phyloP scores from a whole-genome alignment of 92 coral and sea anemone genomes.

The Muricea muricata region DNA sequence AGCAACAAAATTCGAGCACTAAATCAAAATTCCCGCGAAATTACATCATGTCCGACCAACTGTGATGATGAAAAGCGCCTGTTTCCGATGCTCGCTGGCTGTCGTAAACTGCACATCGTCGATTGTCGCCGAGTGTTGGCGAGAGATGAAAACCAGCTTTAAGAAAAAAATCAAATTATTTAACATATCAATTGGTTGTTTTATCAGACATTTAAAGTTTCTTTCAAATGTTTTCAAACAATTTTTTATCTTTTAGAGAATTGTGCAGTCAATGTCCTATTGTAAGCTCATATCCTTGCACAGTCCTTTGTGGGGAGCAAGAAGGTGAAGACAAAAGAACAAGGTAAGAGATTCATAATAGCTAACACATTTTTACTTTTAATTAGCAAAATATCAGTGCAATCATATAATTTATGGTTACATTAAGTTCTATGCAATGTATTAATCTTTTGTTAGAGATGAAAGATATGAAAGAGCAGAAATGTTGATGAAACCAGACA shows the following conservation, averaged over 20 bases:
- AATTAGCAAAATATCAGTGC: background rate
- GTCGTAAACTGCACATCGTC: background rate
- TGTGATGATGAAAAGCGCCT: constrained; percentile 18
- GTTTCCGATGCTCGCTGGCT: background rate
- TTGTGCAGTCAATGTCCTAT: background rate
- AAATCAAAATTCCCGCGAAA: too few relatives aligned
- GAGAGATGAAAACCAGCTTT: background rate
- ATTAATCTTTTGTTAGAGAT: background rate
- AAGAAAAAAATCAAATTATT: too few relatives aligned
- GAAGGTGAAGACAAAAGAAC: background rate
- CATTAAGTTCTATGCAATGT: background rate
- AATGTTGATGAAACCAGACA: background rate
- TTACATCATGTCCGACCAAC: too few relatives aligned
- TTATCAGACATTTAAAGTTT: background rate
- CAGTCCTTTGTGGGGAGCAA: background rate
- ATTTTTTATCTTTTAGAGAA: background rate
- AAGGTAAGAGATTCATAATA: too few relatives aligned
- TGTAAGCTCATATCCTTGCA: background rate
- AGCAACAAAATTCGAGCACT: too few relatives aligned
- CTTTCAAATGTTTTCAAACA: background rate
- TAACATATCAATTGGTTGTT: background rate
- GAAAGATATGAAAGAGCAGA: constrained; percentile 16
- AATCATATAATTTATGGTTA: background rate
- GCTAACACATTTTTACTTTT: background rate
- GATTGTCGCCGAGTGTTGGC: background rate